phyloP scores from a whole-genome alignment of 1,140 invertebrate species.

The Telenomus remus region DNA sequence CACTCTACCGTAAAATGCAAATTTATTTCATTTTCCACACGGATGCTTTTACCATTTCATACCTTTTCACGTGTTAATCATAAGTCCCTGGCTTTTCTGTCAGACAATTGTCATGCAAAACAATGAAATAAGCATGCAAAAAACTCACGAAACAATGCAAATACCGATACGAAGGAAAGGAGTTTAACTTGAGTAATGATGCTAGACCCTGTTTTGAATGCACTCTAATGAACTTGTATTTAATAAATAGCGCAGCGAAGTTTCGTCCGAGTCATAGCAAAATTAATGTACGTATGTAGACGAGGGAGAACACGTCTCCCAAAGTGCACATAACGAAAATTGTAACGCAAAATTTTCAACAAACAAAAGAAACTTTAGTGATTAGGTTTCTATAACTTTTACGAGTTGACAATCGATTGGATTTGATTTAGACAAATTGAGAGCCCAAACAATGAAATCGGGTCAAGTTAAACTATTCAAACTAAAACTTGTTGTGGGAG shows the following conservation, averaged over 20 bases:
- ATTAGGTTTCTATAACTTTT: background rate
- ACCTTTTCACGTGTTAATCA: conserved; percentile 32
- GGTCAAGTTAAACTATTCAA: background rate
- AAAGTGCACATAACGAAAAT: no score
- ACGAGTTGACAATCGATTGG: background rate
- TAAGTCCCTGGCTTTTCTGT: conserved; percentile 1
- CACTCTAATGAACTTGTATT: no score
- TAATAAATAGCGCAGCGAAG: no score
- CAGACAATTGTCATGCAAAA: conserved; percentile 1
- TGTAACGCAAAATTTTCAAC: no score
- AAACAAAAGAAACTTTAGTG: background rate
- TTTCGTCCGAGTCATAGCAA: no score
- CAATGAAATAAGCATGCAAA: no score
- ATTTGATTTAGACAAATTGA: conserved; percentile 3
- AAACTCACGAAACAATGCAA: no score
- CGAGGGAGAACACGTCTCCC: no score
- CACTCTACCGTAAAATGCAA: conserved; percentile 36
- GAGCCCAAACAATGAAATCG: background rate
- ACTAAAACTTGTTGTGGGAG: background rate
- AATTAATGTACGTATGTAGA: no score
- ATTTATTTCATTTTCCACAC: conserved; percentile 35
- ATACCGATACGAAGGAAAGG: no score
- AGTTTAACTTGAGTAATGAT: no score
- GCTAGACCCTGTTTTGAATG: no score
- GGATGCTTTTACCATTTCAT: conserved; percentile 23